Conservation (phyloP, 2,797 vertebrate species). For the Halcyon badia region DNA sequence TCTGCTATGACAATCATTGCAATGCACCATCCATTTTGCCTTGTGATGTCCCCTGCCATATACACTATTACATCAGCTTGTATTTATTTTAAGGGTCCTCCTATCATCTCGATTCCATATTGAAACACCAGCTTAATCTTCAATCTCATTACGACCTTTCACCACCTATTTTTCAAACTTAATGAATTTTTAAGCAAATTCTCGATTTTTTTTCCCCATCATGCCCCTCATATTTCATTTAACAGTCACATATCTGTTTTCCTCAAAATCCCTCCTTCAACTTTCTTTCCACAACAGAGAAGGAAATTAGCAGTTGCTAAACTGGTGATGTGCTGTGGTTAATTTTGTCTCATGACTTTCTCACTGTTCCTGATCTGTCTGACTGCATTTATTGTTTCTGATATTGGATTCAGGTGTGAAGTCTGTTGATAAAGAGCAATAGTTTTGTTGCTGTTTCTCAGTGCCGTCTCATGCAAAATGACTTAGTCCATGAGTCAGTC, state of each 20-base stretch:
- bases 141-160: neutral
- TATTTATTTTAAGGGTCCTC: neutral
- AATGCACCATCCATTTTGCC: neutral
- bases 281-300: neutral
- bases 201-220: neutral
- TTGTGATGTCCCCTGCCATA: neutral
- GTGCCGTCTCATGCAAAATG: rapidly evolving
- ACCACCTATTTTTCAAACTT: neutral
- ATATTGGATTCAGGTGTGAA: neutral
- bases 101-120: neutral
- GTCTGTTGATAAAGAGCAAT: neutral
- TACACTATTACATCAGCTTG: neutral
- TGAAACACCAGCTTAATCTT: neutral
- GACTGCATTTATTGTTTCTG: neutral
- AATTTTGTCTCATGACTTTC: neutral
- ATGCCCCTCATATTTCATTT: neutral
- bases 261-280: neutral
- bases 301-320: neutral
- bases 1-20: neutral
- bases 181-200: neutral
- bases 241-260: neutral
- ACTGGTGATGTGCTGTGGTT: neutral
- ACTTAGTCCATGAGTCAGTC: neutral
- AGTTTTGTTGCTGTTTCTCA: neutral
- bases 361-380: neutral